Base-by-base conservation (phyloP, 2,797 vertebrate species). In the Austrolebias charrua region DNA sequence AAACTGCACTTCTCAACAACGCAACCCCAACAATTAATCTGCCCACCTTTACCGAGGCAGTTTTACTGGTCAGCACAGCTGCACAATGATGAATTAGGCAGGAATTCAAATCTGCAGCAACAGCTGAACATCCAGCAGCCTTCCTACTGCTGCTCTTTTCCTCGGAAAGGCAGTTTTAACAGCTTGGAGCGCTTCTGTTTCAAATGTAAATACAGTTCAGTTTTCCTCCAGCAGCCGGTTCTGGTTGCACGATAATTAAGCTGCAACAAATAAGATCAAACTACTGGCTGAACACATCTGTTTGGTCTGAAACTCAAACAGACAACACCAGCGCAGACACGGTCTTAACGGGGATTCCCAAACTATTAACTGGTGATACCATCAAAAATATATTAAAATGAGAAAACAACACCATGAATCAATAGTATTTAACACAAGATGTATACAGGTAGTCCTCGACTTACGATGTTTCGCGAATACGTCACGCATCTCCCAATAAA, bases 41-140 rank as follows among this genome's bases (percentile, higher is more conserved):
- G 79, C 88, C 86, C 88, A 81, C 79, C 82, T 88, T n/a, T 62
- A 83, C 82, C 69, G 71, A 60, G 58, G 83, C 86, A 78, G 70
- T 84, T 81, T 78, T 80, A 24, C 72, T 13, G 10, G 76, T 88
- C 89, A 90, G 89, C 87, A 88, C 78, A 84, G 87, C 78, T 71
- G 79, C 77, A 43, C 11, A 2, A 12, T 84, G 84, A 86, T 87
- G 81, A 88, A 84, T 85, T 81, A 75, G 76, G 47, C 44, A 5
- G 73, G 73, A 83, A 76, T 75, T 78, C 76, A 81, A 86, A 88
- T 63, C 81, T 64, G 76, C 80, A 72, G 73, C 73, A 69, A 74
- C 59, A 73, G 82, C 81, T 71, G 71, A 83, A 76, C 47, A 33
- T 47, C 64, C 66, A 70, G 60, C 77, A 61, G 63, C 67, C 46